Base-by-base conservation (phyloP, 2,113 vertebrate species). In the Serilophus lunatus region DNA sequence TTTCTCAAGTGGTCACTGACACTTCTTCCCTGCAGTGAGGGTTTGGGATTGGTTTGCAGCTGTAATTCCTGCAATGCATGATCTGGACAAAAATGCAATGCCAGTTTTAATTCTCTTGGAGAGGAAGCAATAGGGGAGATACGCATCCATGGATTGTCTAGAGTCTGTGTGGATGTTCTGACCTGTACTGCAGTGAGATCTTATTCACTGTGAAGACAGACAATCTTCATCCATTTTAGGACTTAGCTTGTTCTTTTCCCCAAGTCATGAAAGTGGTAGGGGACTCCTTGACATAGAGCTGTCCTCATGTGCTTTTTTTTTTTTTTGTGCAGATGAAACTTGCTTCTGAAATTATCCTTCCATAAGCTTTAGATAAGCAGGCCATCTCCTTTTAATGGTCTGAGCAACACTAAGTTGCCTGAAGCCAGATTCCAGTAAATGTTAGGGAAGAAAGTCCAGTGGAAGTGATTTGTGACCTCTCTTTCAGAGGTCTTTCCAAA, bases 91-190 rank as follows among this genome's bases (percentile, higher is more conserved):
- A 75, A 84, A 9, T 45, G 20, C 4, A 53, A 5, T 54, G 38
- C 28, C 2, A 1, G 9, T 64, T 92, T 82, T 60, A 63, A 68
- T 47, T 29, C 35, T 13, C 12, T 36, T 3, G 8, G 35, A 86
- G n/a, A 64, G 33, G 53, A 82, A n/a, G 42, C 51, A 71, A 1
- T 18, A 51, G 44, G 25, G 57, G 84, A 68, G 24, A 19, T 25
- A 18, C 0, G 6, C 50, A 57, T 10, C 59, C 2, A 0, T 40
- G 36, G 33, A 24, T 33, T 59, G 24, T 11, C 65, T 84, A 56
- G 19, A 72, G 24, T 38, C 31, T 42, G 11, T 28, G 17, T 16
- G 33, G 23, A 3, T 38, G 20, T 33, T 24, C 66, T 69, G 49
- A 63, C 23, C 63, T 56, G 23, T 36, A 23, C 5, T 15, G 33